Base-by-base conservation (phyloP, 2,888 invertebrate genomes). In the Phymatocera aterrima region DNA sequence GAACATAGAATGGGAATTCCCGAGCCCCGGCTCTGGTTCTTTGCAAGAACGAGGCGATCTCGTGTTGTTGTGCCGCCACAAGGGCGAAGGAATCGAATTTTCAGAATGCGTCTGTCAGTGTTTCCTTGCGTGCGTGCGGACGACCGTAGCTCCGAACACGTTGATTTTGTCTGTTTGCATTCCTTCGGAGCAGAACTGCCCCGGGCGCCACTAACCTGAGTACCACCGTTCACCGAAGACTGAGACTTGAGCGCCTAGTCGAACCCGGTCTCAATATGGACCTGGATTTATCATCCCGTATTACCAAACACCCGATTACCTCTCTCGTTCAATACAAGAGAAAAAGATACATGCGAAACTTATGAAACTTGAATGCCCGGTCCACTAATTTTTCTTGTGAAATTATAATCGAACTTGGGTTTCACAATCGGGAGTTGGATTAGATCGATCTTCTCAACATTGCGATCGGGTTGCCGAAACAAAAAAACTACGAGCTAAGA, bases 141-240 rank as follows among this genome's bases (percentile, higher is more conserved):
- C 21, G 60, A 54, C 37, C 57, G 60, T 12, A 28, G 37, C 15
- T 18, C 34, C 1, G 24, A 75, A 75, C 75, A 57, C 57, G 54
- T 75, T 75, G 57, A 37, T 75, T 75, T 75, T 37, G 31, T 75
- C 75, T 60, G 57, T 57, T 75, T 75, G 75, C 75, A 75, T 75
- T 75, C 75, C 75, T 57, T 15, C 40, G 75, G 60, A 75, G 75
- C 54, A 57, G 57, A 43, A 75, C 75, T 75, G 74, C 80, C 74
- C 79, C 74, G 75, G 74, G 80, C 80, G 70, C 80, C 80, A 43
- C 65, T 79, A 78, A 70, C 64, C 70, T 43, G 60, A 70, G 77
- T 60, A 78, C 77, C 68, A 54, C 54, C 75, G 75, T 57, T 75
- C 75, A 57, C 57, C 31, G 72, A 37, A 51, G 51, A 72, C 72